Conservation (phyloP, 2,797 vertebrate genomes). For the Poeciliopsis infans region DNA sequence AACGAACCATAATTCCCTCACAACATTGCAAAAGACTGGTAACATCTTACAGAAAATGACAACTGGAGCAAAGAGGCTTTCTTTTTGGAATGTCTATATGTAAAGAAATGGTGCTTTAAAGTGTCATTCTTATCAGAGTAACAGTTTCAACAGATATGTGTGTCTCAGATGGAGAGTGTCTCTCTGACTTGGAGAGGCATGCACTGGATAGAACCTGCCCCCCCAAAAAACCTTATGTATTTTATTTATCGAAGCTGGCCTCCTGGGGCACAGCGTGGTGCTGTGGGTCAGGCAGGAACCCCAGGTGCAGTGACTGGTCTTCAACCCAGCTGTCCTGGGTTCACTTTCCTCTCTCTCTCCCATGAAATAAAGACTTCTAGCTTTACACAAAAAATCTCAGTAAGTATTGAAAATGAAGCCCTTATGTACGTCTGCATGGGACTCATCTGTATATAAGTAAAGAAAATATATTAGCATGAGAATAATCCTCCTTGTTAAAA, state of each 20-base stretch:
- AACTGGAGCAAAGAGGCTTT: neutral
- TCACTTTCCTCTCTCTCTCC: neutral
- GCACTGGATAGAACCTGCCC: neutral
- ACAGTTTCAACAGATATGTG: neutral
- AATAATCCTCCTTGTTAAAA: neutral
- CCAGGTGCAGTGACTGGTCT: neutral
- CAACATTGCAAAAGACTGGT: neutral
- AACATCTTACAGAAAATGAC: neutral
- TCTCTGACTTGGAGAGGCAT: neutral
- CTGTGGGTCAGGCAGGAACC: neutral
- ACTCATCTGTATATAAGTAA: neutral
- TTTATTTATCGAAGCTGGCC: neutral
- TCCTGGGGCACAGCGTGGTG: neutral
- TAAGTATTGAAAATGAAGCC: neutral
- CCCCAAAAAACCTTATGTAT: neutral
- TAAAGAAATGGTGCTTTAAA: neutral
- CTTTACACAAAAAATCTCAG: neutral
- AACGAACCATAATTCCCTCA: neutral
- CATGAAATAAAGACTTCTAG: neutral
- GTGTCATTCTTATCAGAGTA: neutral
- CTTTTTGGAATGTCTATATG: neutral
- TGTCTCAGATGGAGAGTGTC: neutral
- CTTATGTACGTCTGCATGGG: neutral
- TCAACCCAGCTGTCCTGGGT: neutral
- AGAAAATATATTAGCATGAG: neutral